phyloP scores from a whole-genome alignment of 2,113 vertebrate genomes.

The Hystrix brachyura region DNA sequence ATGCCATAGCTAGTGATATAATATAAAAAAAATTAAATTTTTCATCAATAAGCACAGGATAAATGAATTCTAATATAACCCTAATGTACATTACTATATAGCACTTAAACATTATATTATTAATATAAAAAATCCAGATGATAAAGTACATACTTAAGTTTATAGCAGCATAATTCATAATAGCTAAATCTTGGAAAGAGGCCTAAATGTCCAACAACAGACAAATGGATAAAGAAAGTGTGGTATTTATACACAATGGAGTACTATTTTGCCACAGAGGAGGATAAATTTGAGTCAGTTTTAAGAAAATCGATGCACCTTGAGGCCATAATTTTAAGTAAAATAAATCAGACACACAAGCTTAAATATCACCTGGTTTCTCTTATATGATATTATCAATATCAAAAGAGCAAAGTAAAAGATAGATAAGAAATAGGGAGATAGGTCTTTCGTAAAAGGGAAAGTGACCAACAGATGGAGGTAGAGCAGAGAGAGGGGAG shows the following conservation, averaged over 20 bases:
- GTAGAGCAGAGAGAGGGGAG: background rate
- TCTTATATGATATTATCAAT: background rate
- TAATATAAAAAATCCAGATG: slow-evolving; percentile 9
- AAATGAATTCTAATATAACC: slow-evolving; percentile 22
- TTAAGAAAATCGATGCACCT: background rate
- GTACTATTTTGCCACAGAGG: background rate
- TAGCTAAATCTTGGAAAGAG: background rate
- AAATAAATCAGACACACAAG: background rate
- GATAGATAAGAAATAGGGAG: background rate
- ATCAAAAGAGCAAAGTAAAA: background rate
- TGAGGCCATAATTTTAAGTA: background rate
- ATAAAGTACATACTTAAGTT: background rate
- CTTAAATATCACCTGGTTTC: background rate
- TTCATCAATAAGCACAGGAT: slow-evolving; percentile 10
- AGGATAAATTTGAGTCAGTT: background rate
- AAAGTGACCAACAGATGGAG: background rate
- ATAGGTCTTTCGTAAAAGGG: background rate
- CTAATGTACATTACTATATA: slow-evolving; percentile 3
- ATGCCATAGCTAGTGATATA: slow-evolving; percentile 42
- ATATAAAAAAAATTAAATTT: slow-evolving; percentile 49
- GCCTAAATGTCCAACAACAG: background rate
- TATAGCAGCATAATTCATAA: background rate
- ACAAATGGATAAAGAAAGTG: background rate
- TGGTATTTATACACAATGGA: background rate
- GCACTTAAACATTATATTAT: background rate